phyloP scores from a whole-genome alignment of 2,113 vertebrate species.

The Micromys minutus region DNA sequence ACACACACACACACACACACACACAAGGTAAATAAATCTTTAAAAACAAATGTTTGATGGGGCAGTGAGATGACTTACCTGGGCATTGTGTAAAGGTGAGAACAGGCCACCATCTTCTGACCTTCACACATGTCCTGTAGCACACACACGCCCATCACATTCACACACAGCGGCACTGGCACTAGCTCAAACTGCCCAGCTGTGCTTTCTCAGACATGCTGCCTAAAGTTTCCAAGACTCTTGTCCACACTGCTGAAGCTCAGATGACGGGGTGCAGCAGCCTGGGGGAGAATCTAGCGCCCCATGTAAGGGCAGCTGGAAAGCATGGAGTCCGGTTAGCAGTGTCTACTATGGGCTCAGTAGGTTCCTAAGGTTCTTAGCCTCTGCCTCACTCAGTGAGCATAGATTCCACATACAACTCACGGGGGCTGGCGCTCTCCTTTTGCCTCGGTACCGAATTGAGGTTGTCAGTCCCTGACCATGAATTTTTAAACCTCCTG shows the following conservation, averaged over 20 bases:
- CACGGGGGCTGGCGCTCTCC: background rate
- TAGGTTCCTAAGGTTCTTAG: background rate
- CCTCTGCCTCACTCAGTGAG: background rate
- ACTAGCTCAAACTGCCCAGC: background rate
- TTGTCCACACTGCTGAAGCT: background rate
- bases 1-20: background rate
- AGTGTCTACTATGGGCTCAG: background rate
- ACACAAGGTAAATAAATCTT: background rate
- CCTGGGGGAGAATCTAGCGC: background rate
- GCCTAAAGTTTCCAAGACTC: background rate
- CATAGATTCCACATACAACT: background rate
- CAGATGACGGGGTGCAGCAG: background rate
- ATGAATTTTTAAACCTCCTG: background rate
- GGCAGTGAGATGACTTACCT: background rate
- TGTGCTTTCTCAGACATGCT: constrained; percentile 12
- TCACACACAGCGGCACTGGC: background rate
- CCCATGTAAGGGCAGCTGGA: background rate
- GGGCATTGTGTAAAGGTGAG: background rate
- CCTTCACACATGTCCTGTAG: background rate
- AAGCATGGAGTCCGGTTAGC: background rate
- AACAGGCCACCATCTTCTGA: too few relatives aligned
- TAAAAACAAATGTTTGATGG: background rate
- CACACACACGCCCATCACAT: too few relatives aligned
- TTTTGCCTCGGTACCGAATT: background rate
- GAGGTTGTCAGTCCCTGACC: background rate